phyloP scores from a whole-genome alignment of 2,797 vertebrate species.

The Pangasius mekongensis region DNA sequence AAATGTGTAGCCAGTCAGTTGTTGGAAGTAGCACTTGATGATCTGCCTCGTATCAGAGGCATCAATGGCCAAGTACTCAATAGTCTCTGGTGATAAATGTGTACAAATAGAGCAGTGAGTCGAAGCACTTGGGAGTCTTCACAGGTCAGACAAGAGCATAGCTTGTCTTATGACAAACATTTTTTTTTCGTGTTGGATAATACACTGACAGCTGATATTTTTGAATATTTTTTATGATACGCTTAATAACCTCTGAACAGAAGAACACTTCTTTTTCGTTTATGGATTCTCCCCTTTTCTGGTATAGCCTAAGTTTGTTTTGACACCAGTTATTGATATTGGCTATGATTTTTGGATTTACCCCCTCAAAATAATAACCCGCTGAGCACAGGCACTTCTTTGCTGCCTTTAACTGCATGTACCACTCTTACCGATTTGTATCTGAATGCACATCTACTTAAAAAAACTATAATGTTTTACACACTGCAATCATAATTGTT shows the following conservation, averaged over 20 bases:
- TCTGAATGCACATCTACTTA: neutral
- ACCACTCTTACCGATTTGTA: neutral
- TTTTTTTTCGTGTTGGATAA: neutral
- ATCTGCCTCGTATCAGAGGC: neutral
- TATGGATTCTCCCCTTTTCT: neutral
- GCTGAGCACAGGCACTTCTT: neutral
- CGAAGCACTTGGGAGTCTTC: neutral
- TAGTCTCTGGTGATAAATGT: neutral
- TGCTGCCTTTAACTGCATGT: neutral
- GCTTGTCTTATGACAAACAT: neutral
- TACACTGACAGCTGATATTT: neutral
- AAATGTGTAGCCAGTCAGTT: neutral
- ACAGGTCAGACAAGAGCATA: conserved; percentile 5
- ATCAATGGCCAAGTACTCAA: conserved; percentile 4
- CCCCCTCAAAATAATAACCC: neutral
- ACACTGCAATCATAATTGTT: neutral
- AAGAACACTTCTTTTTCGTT: neutral
- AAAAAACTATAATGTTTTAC: neutral
- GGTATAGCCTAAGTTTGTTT: neutral
- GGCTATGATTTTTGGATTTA: neutral
- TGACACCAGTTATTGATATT: neutral
- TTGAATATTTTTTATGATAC: neutral
- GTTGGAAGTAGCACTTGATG: conserved; percentile 26
- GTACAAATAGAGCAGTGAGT: neutral
- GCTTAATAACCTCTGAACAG: neutral